Evolutionary conservation across 35 echinoderm and acorn worm genomes (phyloP).

Genomic region (Hemicentrotus pulcherrimus): DNA sequence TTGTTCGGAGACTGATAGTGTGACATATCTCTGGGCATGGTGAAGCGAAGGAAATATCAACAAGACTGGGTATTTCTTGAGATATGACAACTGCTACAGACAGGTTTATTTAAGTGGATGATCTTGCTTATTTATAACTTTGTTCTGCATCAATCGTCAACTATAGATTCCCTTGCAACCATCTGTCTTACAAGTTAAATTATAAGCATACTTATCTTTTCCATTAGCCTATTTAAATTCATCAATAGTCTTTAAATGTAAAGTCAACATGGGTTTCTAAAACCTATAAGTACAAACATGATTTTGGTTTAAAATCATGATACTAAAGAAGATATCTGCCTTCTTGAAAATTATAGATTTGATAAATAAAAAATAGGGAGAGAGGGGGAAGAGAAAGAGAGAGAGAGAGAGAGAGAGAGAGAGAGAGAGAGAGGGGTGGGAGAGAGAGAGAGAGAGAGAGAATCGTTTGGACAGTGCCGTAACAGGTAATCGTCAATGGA

Average conservation of each 20-base stretch:
- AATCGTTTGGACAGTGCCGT: not conserved
- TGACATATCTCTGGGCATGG: not conserved
- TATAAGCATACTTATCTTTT: no score
- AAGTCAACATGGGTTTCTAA: no score
- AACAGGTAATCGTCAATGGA: not conserved
- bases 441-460: not conserved
- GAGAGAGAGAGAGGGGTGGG: not conserved
- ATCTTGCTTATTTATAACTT: not conserved
- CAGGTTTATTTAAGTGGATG: not conserved
- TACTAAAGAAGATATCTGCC: not conserved
- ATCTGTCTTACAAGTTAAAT: no score
- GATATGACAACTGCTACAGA: not conserved
- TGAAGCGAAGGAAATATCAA: not conserved
- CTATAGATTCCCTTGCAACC: no score
- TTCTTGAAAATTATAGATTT: not conserved
- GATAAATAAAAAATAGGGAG: no score
- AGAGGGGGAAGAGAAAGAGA: not conserved
- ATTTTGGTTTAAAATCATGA: no score
- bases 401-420: not conserved
- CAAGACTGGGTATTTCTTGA: not conserved
- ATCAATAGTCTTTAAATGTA: no score
- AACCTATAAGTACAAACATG: no score
- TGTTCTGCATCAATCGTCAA: no score
- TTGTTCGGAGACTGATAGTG: conserved; percentile 16
- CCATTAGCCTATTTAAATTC: no score